Evolutionary conservation across 92 coral and sea anemone genomes (phyloP).

Genomic region (Micromussa lordhowensis): DNA sequence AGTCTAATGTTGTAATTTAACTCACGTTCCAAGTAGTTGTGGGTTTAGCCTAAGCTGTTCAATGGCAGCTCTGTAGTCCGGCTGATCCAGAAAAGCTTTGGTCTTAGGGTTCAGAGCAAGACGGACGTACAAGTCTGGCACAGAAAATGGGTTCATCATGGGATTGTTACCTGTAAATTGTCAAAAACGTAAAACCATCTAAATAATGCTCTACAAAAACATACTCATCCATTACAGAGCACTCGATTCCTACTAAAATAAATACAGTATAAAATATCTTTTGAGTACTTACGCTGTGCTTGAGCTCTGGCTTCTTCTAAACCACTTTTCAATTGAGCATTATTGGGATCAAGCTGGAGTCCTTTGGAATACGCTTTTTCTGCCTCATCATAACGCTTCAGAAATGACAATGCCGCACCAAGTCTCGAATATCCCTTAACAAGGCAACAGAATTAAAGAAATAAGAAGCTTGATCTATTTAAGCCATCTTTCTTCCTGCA

Average conservation of each 20-base stretch:
- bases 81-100: slow-evolving; percentile 82
- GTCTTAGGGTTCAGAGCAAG: slow-evolving; percentile 87
- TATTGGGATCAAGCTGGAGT: slow-evolving; percentile 86
- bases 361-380: slow-evolving; percentile 80
- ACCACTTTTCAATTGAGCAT: slow-evolving; percentile 86
- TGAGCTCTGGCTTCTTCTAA: slow-evolving; percentile 66
- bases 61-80: slow-evolving; percentile 64
- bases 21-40: slow-evolving; percentile 81
- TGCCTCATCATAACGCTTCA: slow-evolving; percentile 77
- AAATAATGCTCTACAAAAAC: neutral
- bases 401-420: slow-evolving; percentile 91
- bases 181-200: neutral
- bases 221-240: neutral
- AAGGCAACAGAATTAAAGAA: neutral
- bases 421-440: slow-evolving; percentile 93
- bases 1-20: neutral
- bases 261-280: neutral
- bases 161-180: slow-evolving; percentile 56
- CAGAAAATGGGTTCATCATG: slow-evolving; percentile 77
- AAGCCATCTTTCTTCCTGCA: neutral
- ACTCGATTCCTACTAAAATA: too few relatives aligned
- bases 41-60: slow-evolving; percentile 77
- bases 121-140: slow-evolving; percentile 74
- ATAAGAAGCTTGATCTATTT: neutral
- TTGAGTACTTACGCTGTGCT: slow-evolving; percentile 26